Conservation (phyloP, 2,113 vertebrate species). For the Sinocyclocheilus grahami region DNA sequence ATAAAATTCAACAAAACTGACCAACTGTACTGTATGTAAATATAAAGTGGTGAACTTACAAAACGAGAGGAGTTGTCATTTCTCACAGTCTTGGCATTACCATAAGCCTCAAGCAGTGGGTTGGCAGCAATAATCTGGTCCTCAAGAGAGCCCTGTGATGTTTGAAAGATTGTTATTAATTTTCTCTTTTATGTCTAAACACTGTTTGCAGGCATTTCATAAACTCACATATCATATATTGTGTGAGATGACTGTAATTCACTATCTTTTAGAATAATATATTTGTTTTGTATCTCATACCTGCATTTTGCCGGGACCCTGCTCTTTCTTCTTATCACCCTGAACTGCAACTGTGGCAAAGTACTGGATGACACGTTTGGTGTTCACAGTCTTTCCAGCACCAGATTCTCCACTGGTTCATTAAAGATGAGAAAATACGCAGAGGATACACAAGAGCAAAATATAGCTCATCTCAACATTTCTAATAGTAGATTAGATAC, state of each 20-base stretch:
- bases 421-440: not conserved
- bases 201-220: not conserved
- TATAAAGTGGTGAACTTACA: slow-evolving; percentile 54
- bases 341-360: slow-evolving; percentile 53
- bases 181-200: too few relatives aligned
- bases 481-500: too few relatives aligned
- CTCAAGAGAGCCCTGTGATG: slow-evolving; percentile 62
- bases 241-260: too few relatives aligned
- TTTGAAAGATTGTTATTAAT: too few relatives aligned
- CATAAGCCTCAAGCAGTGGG: slow-evolving; percentile 64
- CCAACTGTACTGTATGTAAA: too few relatives aligned
- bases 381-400: slow-evolving; percentile 61
- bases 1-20: not conserved
- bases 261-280: too few relatives aligned
- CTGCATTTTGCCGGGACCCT: slow-evolving; percentile 46
- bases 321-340: slow-evolving; percentile 24
- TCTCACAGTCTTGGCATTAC: slow-evolving; percentile 68
- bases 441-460: too few relatives aligned
- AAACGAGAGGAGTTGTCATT: slow-evolving; percentile 70
- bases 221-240: too few relatives aligned
- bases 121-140: slow-evolving; percentile 67
- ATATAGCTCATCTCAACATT: too few relatives aligned
- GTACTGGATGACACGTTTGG: slow-evolving; percentile 60
- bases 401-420: slow-evolving; percentile 57
- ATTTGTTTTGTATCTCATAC: slow-evolving; percentile 12